A percentile compares a stretch with the other conserved stretches of the same genome.
phyloP scores from a whole-genome alignment of 2,797 vertebrate species.

The Anguilla anguilla region DNA sequence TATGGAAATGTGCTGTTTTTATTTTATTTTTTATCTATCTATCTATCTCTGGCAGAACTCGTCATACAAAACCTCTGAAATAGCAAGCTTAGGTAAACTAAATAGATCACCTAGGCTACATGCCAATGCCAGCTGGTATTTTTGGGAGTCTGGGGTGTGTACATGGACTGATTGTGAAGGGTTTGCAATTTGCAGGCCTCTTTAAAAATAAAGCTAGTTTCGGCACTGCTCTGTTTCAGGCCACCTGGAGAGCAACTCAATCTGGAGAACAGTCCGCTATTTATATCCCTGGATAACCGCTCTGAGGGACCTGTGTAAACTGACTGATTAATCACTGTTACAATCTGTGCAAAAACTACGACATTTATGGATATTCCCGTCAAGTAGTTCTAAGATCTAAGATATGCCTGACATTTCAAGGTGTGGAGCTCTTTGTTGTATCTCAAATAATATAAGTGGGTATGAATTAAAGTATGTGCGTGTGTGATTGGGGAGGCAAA shows the following conservation, averaged over 20 bases:
- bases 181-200: too few species aligned
- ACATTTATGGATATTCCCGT: neutral
- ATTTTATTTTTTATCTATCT: too few species aligned
- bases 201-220: too few species aligned
- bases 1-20: too few species aligned
- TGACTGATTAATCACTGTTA: neutral
- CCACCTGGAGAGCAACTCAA: neutral
- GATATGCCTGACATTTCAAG: neutral
- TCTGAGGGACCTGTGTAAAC: neutral
- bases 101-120: too few species aligned
- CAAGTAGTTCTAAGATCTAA: neutral
- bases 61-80: too few species aligned
- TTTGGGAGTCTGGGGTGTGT: too few species aligned
- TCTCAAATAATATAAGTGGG: neutral
- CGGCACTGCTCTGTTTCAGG: neutral
- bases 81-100: too few species aligned
- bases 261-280: neutral
- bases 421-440: neutral
- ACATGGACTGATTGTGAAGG: too few species aligned
- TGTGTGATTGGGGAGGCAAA: constrained; percentile 36
- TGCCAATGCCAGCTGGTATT: too few species aligned
- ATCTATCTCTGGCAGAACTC: too few species aligned
- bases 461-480: constrained; percentile 29
- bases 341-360: neutral
- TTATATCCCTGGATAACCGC: neutral